Evolutionary conservation across 2,113 vertebrate species (phyloP).

Genomic region (Lethenteron reissneri): DNA sequence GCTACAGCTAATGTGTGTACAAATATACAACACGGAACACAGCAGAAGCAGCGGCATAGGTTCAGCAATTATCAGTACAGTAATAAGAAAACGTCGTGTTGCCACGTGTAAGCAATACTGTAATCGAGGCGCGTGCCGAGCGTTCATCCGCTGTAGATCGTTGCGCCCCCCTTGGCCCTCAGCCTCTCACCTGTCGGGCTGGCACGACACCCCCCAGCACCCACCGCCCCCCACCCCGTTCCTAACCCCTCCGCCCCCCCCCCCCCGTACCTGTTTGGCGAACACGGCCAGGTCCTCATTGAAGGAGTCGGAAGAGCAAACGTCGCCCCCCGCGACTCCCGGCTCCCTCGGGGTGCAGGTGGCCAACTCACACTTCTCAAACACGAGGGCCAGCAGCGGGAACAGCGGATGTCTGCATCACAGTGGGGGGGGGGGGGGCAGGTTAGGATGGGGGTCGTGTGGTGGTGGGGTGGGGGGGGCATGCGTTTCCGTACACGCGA

Average conservation of each 20-base stretch:
- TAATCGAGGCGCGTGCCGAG: background rate
- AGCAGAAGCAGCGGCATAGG: too few relatives aligned
- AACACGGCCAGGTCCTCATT: slow-evolving; percentile 99
- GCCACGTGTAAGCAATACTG: background rate
- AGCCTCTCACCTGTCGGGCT: background rate
- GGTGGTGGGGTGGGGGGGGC: background rate
- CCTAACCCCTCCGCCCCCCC: background rate
- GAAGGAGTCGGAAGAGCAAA: slow-evolving; percentile 97
- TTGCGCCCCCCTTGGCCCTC: background rate
- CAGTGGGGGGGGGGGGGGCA: background rate
- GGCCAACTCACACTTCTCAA: slow-evolving; percentile 99
- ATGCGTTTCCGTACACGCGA: background rate
- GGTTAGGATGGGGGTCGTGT: background rate
- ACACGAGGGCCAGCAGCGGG: slow-evolving; percentile 99
- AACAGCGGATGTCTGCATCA: slow-evolving; percentile 92
- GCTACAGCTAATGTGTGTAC: too few relatives aligned
- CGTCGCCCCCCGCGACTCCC: slow-evolving; percentile 95
- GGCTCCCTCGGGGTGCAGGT: slow-evolving; percentile 97
- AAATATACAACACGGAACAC: too few relatives aligned
- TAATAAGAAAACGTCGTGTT: too few relatives aligned
- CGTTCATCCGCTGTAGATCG: background rate
- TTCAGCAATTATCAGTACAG: too few relatives aligned
- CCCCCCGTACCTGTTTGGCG: slow-evolving; percentile 67
- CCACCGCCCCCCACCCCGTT: background rate
- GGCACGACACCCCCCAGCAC: background rate